Evolutionary conservation across 2,888 invertebrate species (phyloP).

Genomic region (Torymus texanus): DNA sequence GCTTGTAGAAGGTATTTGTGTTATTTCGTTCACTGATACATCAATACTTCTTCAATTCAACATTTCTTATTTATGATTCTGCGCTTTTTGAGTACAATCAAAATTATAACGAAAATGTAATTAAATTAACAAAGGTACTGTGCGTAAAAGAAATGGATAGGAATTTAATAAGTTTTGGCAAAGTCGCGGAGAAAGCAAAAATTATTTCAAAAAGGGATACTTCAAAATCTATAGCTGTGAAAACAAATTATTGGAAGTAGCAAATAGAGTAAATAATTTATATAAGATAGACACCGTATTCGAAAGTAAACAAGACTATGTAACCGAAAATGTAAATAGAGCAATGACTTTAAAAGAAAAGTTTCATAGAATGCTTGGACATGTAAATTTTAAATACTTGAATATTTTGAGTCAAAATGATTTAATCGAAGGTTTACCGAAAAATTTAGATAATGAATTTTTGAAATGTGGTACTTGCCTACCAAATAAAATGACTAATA

Average conservation of each 20-base stretch:
- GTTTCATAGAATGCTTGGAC: conserved; percentile 21
- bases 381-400: conserved; percentile 34
- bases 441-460: neutral
- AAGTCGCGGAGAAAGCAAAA: no score
- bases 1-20: no score
- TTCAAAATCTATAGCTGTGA: neutral
- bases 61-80: no score
- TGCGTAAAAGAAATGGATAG: no score
- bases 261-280: conserved; percentile 11
- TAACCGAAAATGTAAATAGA: conserved; percentile 3
- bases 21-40: no score
- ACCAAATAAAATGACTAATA: conserved; percentile 13
- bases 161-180: no score
- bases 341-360: conserved; percentile 28
- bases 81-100: no score
- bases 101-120: no score
- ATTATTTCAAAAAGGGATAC: no score
- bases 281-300: conserved; percentile 23
- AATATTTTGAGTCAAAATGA: conserved; percentile 6
- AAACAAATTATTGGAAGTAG: conserved; percentile 7
- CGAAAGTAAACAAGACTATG: conserved; percentile 13
- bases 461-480: conserved; percentile 21
- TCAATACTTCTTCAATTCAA: no score
- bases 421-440: conserved; percentile 16
- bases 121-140: no score